Base-by-base conservation (phyloP, 1,140 invertebrate species). In the Papilio dardanus region DNA sequence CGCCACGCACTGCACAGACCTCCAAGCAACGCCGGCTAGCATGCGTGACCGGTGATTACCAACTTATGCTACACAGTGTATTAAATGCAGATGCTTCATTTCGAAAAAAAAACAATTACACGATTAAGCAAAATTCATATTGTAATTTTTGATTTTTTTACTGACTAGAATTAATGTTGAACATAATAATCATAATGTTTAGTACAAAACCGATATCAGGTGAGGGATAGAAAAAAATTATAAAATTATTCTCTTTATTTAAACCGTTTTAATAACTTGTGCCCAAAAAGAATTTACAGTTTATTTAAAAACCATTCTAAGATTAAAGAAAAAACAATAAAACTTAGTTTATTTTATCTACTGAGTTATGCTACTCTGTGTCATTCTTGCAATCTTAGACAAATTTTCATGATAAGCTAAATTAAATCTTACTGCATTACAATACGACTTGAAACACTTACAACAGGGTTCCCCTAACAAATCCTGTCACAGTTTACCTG, bases 401-500 rank as follows among this genome's bases (percentile, higher is more conserved):
- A 68, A 40, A 7, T 68, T 1, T 21, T 3, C 21, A 3, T 19
- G n/a, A 19, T n/a, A 69, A 69, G 67, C 35, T 69, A 69, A 37
- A 24, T 69, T 69, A 7, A 69, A 69, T 35, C 67, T 12, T 69
- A 66, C 6, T 33, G n/a, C 65, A 19, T 33, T 33, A 35, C 5
- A 1, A 66, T 19, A 66, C 8, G 31, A 33, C 21, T 28, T 14
- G 30, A 28, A 62, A 62, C 12, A 62, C 1, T 10, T 62, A 62
- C n/a, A 62, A 62, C 14, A 7, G 7, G 12, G 1, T 28, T 28
- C 50, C 50, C 50, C 42, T 46, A 3, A 54, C 50, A 54, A 62
- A 28, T 14, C 10, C n/a, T 35, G 67, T 40, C 16, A 68, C n/a
- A 69, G 35, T 69, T 69, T 69, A 69, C 67, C 67, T 69, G 35